Percentiles rank a stretch among this genome's conserved stretches.
Conservation (phyloP, 2,888 invertebrate species). For the Tipula confusa region DNA sequence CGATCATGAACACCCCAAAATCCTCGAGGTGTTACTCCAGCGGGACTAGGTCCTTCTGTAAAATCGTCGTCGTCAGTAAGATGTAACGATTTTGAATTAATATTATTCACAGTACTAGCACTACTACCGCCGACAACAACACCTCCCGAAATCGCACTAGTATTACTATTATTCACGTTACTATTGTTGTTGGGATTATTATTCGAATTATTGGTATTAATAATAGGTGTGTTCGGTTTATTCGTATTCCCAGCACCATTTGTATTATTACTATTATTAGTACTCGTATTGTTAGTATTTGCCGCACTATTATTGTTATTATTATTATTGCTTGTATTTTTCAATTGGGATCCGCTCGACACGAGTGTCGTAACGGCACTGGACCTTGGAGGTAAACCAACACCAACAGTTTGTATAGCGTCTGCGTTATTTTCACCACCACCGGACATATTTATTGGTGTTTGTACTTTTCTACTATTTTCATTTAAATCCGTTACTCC, state of each 20-base stretch:
- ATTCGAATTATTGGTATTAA: not conserved
- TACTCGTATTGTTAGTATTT: conserved; percentile 25
- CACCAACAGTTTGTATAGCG: conserved; percentile 37
- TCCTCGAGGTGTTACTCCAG: conserved; percentile 36
- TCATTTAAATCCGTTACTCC: not conserved
- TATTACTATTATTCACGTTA: not conserved
- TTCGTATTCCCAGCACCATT: conserved; percentile 33
- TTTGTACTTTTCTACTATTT: conserved; percentile 28
- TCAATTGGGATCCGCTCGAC: conserved; percentile 36
- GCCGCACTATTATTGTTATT: conserved; percentile 29
- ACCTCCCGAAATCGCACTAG: not conserved
- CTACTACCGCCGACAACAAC: not conserved
- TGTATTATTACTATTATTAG: not conserved
- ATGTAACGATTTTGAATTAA: not conserved
- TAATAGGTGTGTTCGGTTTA: conserved; percentile 28
- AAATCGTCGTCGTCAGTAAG: conserved; percentile 33
- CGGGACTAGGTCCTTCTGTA: conserved; percentile 31
- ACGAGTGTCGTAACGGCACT: conserved; percentile 37
- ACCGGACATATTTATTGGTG: conserved; percentile 32
- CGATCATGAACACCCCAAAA: conserved; percentile 40
- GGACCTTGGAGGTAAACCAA: conserved; percentile 36
- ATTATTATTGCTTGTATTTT: conserved; percentile 30
- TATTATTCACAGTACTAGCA: not conserved
- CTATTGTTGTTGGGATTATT: not conserved
- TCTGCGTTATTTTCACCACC: conserved; percentile 34